phyloP scores from a whole-genome alignment of 2,797 vertebrate genomes.

The Mormyrus proboscirostris region DNA sequence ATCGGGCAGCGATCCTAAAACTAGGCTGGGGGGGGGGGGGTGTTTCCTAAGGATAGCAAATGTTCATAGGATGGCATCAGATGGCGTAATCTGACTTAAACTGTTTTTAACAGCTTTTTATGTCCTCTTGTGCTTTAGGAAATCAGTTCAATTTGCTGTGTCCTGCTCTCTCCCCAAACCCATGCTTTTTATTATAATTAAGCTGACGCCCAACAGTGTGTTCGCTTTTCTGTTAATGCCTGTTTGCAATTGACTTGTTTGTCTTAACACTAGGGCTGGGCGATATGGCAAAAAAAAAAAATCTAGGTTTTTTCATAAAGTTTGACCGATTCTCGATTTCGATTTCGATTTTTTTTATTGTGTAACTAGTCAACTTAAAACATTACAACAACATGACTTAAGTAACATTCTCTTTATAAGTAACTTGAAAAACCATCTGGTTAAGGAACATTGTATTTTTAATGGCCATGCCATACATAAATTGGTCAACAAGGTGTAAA shows the following conservation, averaged over 20 bases:
- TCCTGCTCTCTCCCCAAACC: background rate
- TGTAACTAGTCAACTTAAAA: no score
- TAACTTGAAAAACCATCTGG: no score
- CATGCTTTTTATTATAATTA: background rate
- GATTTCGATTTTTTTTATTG: no score
- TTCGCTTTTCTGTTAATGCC: background rate
- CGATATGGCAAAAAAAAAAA: no score
- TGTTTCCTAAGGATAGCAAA: background rate
- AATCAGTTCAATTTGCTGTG: background rate
- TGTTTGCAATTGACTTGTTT: background rate
- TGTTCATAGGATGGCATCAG: background rate
- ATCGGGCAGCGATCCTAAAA: background rate
- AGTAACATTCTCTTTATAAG: no score
- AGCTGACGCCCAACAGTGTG: background rate
- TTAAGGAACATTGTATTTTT: no score
- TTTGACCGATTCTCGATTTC: no score
- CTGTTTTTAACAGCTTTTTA: slow-evolving; percentile 7
- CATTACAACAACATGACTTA: no score
- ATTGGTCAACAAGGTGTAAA: no score
- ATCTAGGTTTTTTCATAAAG: no score
- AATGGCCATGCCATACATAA: no score
- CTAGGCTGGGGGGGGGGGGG: background rate
- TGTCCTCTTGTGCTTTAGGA: background rate
- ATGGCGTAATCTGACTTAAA: background rate
- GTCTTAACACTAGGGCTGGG: background rate